Evolutionary conservation across 2,888 invertebrate genomes (phyloP).

Genomic region (Drosophila kuntzei): DNA sequence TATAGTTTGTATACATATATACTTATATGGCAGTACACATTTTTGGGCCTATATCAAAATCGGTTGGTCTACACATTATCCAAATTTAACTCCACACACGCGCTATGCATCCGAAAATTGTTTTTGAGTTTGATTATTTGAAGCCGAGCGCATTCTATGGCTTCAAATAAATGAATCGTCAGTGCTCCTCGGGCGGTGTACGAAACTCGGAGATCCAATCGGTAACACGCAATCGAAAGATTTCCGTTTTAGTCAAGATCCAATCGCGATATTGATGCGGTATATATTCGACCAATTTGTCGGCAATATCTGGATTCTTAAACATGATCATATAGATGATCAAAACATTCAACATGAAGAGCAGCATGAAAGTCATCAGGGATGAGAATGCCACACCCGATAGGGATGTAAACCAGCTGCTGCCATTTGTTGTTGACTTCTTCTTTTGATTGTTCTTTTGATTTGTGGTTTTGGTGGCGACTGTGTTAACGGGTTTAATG

Average conservation of each 20-base stretch:
- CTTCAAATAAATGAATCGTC: constrained; percentile 84
- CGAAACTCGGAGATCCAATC: constrained; percentile 84
- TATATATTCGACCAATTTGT: constrained; percentile 82
- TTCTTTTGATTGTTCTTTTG: constrained; percentile 70
- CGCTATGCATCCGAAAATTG: constrained; percentile 65
- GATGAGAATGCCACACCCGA: constrained; percentile 79
- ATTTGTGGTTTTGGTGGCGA: constrained; percentile 34
- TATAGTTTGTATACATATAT: constrained; percentile 33
- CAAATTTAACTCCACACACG: constrained; percentile 47
- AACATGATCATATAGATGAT: constrained; percentile 84
- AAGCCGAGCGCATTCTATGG: constrained; percentile 73
- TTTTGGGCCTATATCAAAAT: constrained; percentile 42
- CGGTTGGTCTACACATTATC: constrained; percentile 46
- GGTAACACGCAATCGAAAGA: constrained; percentile 83
- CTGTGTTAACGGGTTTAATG: constrained; percentile 54
- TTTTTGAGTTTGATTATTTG: constrained; percentile 54
- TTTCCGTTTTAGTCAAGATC: constrained; percentile 83
- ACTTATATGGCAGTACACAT: constrained; percentile 55
- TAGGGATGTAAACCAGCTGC: constrained; percentile 31
- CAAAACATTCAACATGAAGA: constrained; percentile 81
- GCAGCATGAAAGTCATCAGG: constrained; percentile 80
- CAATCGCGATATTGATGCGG: constrained; percentile 84
- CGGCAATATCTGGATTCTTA: constrained; percentile 84
- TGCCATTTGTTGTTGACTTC: constrained; percentile 43
- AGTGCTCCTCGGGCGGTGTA: constrained; percentile 83